These are phyloP conservation scores for Cosmia pyralina DNA, from an alignment of 2,888 invertebrate genomes.

Conservation along the genomic window DNA sequence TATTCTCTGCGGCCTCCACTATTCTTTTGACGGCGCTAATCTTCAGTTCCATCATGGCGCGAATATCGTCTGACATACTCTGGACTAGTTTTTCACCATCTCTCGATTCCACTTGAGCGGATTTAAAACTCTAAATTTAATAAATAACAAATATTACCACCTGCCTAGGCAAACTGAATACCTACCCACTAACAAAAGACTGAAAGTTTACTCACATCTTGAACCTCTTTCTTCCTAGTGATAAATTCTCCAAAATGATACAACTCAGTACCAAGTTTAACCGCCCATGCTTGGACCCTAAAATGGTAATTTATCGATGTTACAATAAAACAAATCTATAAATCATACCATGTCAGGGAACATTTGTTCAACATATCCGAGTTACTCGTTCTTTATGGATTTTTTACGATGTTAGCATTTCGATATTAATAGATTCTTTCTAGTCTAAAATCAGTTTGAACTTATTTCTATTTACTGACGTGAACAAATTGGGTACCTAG, in stretches of 20 bases:
- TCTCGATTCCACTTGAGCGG: conserved; percentile 93
- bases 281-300: conserved; percentile 95
- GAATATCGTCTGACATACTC: conserved; percentile 95
- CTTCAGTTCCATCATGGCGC: conserved; percentile 96
- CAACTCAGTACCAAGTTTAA: conserved; percentile 94
- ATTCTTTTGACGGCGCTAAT: conserved; percentile 96
- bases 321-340: conserved; percentile 31
- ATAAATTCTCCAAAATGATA: conserved; percentile 95
- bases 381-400: conserved; percentile 38
- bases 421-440: conserved; percentile 55
- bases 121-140: conserved; percentile 93
- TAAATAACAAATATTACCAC: conserved; percentile 58
- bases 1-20: conserved; percentile 96
- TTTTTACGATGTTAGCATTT: conserved; percentile 58
- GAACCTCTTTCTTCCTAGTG: conserved; percentile 94
- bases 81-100: conserved; percentile 94
- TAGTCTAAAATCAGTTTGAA: conserved; percentile 27
- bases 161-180: conserved; percentile 6
- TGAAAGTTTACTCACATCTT: conserved; percentile 90
- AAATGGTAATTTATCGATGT: conserved; percentile 42
- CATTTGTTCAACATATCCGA: conserved; percentile 45
- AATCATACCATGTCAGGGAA: conserved; percentile 37
- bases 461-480: conserved; percentile 9
- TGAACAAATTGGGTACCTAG: background rate
- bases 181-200: background rate